phyloP scores from a whole-genome alignment of 2,888 invertebrate genomes.

The Nasonia oneida region DNA sequence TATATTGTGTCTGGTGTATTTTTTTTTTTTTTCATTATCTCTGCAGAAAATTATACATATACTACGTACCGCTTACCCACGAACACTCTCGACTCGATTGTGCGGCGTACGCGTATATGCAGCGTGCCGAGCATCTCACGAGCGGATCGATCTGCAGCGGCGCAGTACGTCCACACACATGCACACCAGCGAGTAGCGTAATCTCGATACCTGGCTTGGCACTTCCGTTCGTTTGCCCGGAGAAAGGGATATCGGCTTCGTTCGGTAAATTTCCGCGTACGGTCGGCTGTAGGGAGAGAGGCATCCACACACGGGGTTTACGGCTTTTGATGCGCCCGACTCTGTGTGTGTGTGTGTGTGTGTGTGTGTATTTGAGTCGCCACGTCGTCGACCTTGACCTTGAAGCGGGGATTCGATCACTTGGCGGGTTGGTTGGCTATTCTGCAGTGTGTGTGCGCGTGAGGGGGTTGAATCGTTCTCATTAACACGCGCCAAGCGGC shows the following conservation, averaged over 20 bases:
- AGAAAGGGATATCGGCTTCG: constrained; percentile 33
- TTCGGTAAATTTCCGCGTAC: constrained; percentile 27
- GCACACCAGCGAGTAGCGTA: neutral
- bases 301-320: constrained; percentile 18
- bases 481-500: constrained; percentile 25
- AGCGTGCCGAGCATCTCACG: neutral
- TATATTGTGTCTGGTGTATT: constrained; percentile 27
- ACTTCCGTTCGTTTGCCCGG: neutral
- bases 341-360: neutral
- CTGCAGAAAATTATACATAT: neutral
- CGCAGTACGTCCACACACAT: neutral
- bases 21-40: neutral
- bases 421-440: constrained; percentile 10
- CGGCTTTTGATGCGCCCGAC: constrained; percentile 21
- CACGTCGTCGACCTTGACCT: constrained; percentile 30
- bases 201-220: constrained; percentile 5
- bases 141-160: constrained; percentile 10
- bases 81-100: constrained; percentile 25
- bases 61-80: neutral
- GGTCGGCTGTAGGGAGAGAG: neutral
- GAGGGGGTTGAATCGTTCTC: constrained; percentile 26
- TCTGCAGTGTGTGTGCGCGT: neutral
- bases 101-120: neutral
- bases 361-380: neutral
- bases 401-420: constrained; percentile 23